Evolutionary conservation across 2,797 vertebrate genomes (phyloP).

Genomic region (Morus bassanus): DNA sequence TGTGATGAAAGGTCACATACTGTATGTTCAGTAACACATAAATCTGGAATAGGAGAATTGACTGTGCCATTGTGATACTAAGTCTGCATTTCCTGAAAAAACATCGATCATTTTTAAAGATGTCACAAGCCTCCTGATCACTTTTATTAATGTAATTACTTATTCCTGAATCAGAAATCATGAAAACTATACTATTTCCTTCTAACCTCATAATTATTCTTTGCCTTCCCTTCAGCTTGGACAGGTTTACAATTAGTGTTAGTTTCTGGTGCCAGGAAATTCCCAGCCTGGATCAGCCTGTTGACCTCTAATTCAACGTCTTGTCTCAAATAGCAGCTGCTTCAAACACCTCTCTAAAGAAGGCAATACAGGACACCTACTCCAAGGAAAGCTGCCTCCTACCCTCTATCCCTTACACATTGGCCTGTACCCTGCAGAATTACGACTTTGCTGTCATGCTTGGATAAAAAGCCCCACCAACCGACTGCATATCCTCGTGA

Average conservation of each 20-base stretch:
- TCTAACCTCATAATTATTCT: background rate
- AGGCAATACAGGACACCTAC: background rate
- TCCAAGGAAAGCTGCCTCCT: background rate
- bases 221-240: background rate
- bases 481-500: background rate
- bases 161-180: background rate
- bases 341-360: background rate
- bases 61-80: background rate
- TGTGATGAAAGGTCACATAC: background rate
- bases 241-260: background rate
- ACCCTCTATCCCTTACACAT: accelerated
- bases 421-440: background rate
- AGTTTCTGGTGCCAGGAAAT: background rate
- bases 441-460: background rate
- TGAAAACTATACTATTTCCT: background rate
- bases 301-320: background rate
- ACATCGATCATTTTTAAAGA: accelerated
- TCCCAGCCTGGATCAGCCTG: background rate
- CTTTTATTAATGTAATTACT: background rate
- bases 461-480: background rate
- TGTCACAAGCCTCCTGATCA: background rate
- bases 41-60: background rate
- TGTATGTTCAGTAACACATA: background rate
- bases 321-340: background rate
- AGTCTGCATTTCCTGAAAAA: background rate